Base-by-base conservation (phyloP, 2,113 vertebrate species). In the Rissa tridactyla region DNA sequence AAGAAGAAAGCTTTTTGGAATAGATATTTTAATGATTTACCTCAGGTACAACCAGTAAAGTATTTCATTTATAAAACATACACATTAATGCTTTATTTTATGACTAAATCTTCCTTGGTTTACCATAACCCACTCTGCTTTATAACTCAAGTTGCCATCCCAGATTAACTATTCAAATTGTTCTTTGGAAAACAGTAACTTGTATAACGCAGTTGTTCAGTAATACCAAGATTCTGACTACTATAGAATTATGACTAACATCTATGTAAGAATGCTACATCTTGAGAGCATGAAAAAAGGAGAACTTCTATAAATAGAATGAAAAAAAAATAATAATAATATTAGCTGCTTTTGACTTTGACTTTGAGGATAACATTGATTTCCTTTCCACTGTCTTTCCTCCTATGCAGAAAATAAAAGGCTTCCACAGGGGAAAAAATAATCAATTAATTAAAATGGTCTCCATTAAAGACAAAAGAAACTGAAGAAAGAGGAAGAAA, bases 281-380 rank as follows among this genome's bases (percentile, higher is more conserved):
- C 87, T 23, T 71, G 18, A 79, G 17, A 73, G 21, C 6, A 75
- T 32, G 13, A 30, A 65, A 66, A 61, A 52, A 18, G 32, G 4
- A 65, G 10, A 82, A 42, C 4, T 38, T 58, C 51, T 26, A 82
- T 26, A 36, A 58, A 69, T 57, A 68, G 17, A 84, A 73, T n/a
- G 40, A 34, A 51, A 38, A 82, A 91, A 70, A 69, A 32, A 13
- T 7, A 52, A 10, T 21, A 46, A 62, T 38, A 84, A 15, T 4
- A 84, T 76, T 62, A 72, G 11, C 17, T 68, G 18, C 9, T 92
- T 86, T 72, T 88, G 29, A 90, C 83, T 86, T 72, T 90, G 29
- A 90, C 83, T 90, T 92, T 64, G 21, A 94, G 49, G 47, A 70
- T 70, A 85, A 88, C 68, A 85, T 69, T 93, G 58, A 96, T 88